Conservation (phyloP, 2,113 vertebrate genomes). For the Hemichromis elongatus region DNA sequence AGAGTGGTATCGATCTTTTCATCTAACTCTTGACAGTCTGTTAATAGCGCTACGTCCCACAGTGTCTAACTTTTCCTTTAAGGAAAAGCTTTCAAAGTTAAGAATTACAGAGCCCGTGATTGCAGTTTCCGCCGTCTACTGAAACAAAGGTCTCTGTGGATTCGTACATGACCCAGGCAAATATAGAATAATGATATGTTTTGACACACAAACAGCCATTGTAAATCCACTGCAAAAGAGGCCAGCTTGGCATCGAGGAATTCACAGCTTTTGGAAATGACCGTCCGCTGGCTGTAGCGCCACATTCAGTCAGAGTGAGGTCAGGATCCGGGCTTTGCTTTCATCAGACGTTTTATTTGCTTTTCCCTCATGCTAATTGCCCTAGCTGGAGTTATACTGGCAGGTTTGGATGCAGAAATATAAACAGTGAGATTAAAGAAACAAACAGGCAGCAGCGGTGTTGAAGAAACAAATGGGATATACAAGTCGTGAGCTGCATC, state of each 20-base stretch:
- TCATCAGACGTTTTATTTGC: conserved; percentile 60
- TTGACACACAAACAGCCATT: conserved; percentile 54
- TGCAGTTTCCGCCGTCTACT: not conserved
- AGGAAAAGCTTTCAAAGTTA: not conserved
- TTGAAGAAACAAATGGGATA: conserved; percentile 28
- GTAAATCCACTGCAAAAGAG: conserved; percentile 44
- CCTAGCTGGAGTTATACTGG: conserved; percentile 32
- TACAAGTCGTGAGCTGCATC: conserved; percentile 15
- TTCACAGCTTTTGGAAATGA: conserved; percentile 52
- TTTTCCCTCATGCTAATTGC: conserved; percentile 48
- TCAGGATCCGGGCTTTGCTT: conserved; percentile 39
- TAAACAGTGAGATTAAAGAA: conserved; percentile 62
- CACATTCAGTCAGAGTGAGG: conserved; percentile 28
- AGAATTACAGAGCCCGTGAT: not conserved
- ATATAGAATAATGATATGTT: conserved; percentile 70
- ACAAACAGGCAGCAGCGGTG: conserved; percentile 37
- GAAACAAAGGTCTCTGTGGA: conserved; percentile 41
- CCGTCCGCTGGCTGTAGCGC: not conserved
- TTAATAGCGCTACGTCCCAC: not conserved
- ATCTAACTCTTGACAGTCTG: not conserved
- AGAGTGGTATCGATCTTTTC: not conserved
- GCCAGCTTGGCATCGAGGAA: conserved; percentile 46
- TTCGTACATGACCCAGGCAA: conserved; percentile 39
- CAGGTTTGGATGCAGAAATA: conserved; percentile 46
- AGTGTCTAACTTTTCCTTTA: not conserved